Evolutionary conservation across 1,140 invertebrate species (phyloP), one percentile per base, ranked within the genome.

Genomic region (Pogonus chalceus): DNA sequence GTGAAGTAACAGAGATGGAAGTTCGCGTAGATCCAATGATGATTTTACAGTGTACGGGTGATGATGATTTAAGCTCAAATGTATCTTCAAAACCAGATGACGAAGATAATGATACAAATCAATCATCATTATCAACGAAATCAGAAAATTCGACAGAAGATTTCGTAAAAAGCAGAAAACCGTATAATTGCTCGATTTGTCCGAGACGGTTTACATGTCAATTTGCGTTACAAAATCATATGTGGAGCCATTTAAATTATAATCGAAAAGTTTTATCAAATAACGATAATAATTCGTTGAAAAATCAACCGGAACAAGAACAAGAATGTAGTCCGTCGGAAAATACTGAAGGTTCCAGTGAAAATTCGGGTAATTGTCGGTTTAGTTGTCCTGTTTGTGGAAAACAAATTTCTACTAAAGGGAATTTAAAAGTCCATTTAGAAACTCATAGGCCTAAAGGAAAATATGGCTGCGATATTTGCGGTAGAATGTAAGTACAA

Each of bases 401-500:
- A 46, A 82, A 77, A 65, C 71, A 65, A 65, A 81, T 81, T 60
- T 80, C 73, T 57, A 79, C 75, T 49, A 83, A 79, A 63, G 72
- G 76, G 58, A 81, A 84, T 66, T 67, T 84, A 18, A 80, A 83
- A 67, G 71, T 76, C 35, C 82, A 85, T 71, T 66, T 84, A 51
- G 81, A 84, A 62, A 76, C 78, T 18, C 81, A 84, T 62, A 72
- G 75, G 62, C 76, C 75, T 57, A 79, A 76, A 62, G 80, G 80
- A 53, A 77, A 79, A 69, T 79, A 80, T 55, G 75, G 73, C 35
- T 85, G 82, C 65, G 77, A 81, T 60, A 75, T 83, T 59, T 85
- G 82, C 70, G 81, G 82, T 53, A 74, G 82, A 76, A 74, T 80
- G 83, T 84, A 72, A 80, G 80, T 78, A 54, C 51, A 49, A 54